These are phyloP conservation scores for Meganola albula DNA, from an alignment of 2,888 invertebrate genomes.

Conservation along the genomic window DNA sequence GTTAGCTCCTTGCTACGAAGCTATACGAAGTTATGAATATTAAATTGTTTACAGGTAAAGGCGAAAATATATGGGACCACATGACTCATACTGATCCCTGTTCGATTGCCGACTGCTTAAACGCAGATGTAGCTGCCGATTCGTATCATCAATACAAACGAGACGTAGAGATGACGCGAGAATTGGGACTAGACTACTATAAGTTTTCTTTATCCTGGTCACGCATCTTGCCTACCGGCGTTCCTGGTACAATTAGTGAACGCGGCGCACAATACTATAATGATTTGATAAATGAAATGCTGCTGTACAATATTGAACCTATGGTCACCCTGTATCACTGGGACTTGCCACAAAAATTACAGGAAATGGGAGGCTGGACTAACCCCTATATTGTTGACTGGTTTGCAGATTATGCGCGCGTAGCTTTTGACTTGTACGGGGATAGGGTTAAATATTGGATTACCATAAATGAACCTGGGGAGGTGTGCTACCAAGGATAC, in stretches of 20 bases:
- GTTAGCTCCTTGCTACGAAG: not conserved
- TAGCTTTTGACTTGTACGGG: slow-evolving; percentile 57
- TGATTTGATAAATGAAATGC: slow-evolving; percentile 75
- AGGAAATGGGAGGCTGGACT: slow-evolving; percentile 72
- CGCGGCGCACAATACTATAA: slow-evolving; percentile 50
- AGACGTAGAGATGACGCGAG: slow-evolving; percentile 62
- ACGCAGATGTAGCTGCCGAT: slow-evolving; percentile 77
- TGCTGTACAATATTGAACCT: slow-evolving; percentile 79
- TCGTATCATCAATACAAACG: slow-evolving; percentile 78
- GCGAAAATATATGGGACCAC: slow-evolving; percentile 80
- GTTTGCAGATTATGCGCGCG: slow-evolving; percentile 62
- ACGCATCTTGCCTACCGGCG: slow-evolving; percentile 78
- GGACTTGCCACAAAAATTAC: slow-evolving; percentile 71
- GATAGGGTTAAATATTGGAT: slow-evolving; percentile 72
- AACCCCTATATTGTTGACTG: slow-evolving; percentile 60
- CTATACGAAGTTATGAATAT: not conserved
- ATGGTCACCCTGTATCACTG: slow-evolving; percentile 75
- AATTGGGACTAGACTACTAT: slow-evolving; percentile 68
- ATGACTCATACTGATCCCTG: slow-evolving; percentile 66
- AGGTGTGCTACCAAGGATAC: slow-evolving; percentile 57
- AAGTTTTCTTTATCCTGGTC: slow-evolving; percentile 81
- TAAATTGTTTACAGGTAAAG: slow-evolving; percentile 53
- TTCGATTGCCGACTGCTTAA: slow-evolving; percentile 67
- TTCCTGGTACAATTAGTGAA: slow-evolving; percentile 72
- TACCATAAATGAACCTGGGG: slow-evolving; percentile 75